phyloP scores from a whole-genome alignment of 2,888 invertebrate genomes.

The Laspeyria flexula region DNA sequence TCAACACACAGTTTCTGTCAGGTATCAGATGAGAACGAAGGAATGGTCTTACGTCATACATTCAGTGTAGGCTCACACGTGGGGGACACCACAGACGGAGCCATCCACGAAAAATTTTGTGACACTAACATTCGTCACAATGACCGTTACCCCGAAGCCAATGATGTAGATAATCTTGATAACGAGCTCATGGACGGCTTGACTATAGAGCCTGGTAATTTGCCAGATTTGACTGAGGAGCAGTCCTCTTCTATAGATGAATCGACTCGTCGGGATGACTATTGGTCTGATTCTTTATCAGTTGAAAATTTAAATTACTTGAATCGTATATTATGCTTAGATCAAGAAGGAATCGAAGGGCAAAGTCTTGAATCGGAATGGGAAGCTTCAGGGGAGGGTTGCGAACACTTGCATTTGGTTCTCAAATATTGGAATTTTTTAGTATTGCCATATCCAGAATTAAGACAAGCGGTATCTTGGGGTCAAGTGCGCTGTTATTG shows the following conservation, averaged over 20 bases:
- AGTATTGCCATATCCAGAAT: conserved; percentile 67
- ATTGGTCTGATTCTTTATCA: conserved; percentile 60
- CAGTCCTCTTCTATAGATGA: conserved; percentile 74
- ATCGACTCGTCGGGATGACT: conserved; percentile 71
- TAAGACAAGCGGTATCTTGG: conserved; percentile 70
- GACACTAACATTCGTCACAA: conserved; percentile 80
- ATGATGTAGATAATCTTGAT: conserved; percentile 72
- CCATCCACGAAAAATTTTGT: conserved; percentile 50
- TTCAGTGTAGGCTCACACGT: conserved; percentile 53
- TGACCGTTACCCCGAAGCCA: conserved; percentile 75
- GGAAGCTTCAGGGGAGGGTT: conserved; percentile 67
- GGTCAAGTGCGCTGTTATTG: conserved; percentile 75
- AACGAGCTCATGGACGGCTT: conserved; percentile 73
- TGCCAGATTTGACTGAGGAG: conserved; percentile 75
- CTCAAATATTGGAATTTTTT: conserved; percentile 74
- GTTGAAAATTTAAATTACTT: conserved; percentile 69
- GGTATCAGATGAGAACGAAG: conserved; percentile 37
- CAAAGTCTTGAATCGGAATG: conserved; percentile 66
- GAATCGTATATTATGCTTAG: conserved; percentile 62
- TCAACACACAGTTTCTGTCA: conserved; percentile 62
- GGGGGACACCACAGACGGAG: conserved; percentile 41
- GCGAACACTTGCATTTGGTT: conserved; percentile 72
- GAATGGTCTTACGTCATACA: conserved; percentile 47
- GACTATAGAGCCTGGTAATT: conserved; percentile 68
- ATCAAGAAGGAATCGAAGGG: conserved; percentile 58